phyloP scores from a whole-genome alignment of 2,113 vertebrate genomes.

The Syngnathus floridae region DNA sequence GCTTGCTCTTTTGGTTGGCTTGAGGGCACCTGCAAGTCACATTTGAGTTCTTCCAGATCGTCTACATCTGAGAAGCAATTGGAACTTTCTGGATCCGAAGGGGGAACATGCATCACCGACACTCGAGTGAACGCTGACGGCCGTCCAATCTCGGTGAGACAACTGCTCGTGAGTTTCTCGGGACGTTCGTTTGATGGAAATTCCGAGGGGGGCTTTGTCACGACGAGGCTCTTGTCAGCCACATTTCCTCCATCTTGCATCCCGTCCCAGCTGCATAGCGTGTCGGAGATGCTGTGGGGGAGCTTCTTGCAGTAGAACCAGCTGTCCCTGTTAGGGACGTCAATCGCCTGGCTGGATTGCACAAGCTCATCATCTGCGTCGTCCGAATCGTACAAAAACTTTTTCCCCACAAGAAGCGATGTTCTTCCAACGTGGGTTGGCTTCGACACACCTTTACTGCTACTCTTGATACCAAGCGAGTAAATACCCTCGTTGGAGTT shows the following conservation, averaged over 20 bases:
- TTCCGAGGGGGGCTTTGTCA: constrained; percentile 34
- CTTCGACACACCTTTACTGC: constrained; percentile 61
- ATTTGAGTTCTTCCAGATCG: constrained; percentile 73
- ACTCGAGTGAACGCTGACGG: constrained; percentile 53
- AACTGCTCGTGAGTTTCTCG: constrained; percentile 74
- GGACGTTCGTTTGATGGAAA: constrained; percentile 75
- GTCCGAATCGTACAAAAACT: constrained; percentile 78
- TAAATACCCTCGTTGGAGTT: constrained; percentile 96
- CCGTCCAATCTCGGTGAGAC: constrained; percentile 68
- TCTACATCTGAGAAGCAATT: constrained; percentile 77
- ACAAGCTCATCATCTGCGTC: constrained; percentile 76
- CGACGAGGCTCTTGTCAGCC: constrained; percentile 19
- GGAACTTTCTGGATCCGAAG: constrained; percentile 33
- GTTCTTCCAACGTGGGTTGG: constrained; percentile 52
- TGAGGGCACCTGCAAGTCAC: constrained; percentile 70
- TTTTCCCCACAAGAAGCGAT: constrained; percentile 43
- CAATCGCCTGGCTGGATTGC: constrained; percentile 59
- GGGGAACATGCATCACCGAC: constrained; percentile 53
- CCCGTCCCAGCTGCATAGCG: constrained; percentile 80
- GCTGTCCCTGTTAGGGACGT: constrained; percentile 68
- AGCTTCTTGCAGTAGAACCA: constrained; percentile 69
- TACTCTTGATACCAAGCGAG: constrained; percentile 81
- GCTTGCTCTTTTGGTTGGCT: constrained; percentile 58
- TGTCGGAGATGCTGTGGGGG: constrained; percentile 83
- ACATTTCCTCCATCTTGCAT: constrained; percentile 42